These are phyloP conservation scores for Lerema accius DNA, from an alignment of 1,140 invertebrate genomes.

Conservation along the genomic window DNA sequence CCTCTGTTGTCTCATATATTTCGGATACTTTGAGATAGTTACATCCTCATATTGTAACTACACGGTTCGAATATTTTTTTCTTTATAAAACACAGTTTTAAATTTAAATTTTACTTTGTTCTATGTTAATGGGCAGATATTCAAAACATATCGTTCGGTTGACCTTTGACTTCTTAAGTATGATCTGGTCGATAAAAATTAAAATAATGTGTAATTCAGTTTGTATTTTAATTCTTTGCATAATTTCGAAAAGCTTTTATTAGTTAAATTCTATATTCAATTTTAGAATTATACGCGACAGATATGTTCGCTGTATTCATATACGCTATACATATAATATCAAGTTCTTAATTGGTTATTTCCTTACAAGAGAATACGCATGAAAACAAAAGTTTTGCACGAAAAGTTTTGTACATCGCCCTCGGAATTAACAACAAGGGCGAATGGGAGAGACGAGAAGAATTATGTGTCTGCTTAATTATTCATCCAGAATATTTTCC, in stretches of 20 bases:
- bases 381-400: conserved; percentile 1
- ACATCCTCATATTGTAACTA: background rate
- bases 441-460: conserved; percentile 3
- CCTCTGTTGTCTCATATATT: conserved; percentile 18
- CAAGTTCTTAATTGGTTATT: background rate
- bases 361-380: background rate
- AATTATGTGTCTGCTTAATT: conserved; percentile 9
- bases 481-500: conserved; percentile 1
- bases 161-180: too few species aligned
- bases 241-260: too few species aligned
- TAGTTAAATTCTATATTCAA: background rate
- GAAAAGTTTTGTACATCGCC: background rate
- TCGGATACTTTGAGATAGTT: conserved; percentile 4
- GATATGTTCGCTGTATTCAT: background rate
- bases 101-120: too few species aligned
- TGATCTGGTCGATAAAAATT: too few species aligned
- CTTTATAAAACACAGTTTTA: too few species aligned
- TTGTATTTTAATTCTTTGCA: background rate
- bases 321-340: too few species aligned
- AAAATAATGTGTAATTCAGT: too few species aligned
- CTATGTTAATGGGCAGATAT: too few species aligned
- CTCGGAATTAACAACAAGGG: background rate
- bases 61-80: background rate
- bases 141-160: too few species aligned
- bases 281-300: background rate